Conservation (phyloP, 2,888 invertebrate genomes). For the Venustoraphidia nigricollis region DNA sequence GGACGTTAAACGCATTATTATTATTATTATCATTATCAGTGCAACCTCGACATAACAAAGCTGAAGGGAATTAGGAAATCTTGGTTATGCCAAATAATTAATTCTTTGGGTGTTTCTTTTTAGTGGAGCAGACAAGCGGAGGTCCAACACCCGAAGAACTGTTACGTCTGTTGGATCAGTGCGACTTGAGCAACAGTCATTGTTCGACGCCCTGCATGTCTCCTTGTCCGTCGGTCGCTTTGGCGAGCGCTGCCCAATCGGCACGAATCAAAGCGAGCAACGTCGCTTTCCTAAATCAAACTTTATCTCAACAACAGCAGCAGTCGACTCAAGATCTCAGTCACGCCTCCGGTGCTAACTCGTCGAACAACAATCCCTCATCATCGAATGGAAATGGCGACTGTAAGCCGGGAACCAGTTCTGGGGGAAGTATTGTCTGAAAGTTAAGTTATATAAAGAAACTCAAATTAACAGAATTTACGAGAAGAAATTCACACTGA, state of each 20-base stretch:
- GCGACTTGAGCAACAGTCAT: conserved; percentile 74
- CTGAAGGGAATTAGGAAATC: too few relatives aligned
- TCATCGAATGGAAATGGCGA: too few relatives aligned
- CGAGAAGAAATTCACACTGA: too few relatives aligned
- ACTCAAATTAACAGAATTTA: too few relatives aligned
- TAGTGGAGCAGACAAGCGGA: conserved; percentile 48
- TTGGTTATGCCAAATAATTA: too few relatives aligned
- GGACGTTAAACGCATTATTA: too few relatives aligned
- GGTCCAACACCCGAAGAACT: conserved; percentile 90
- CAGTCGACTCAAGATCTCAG: background rate
- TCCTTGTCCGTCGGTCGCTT: conserved; percentile 44
- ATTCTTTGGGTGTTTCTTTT: conserved; percentile 12
- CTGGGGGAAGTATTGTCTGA: too few relatives aligned
- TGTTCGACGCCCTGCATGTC: conserved; percentile 68
- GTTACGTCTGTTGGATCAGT: conserved; percentile 79
- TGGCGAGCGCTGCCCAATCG: conserved; percentile 32
- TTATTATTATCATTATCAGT: too few relatives aligned
- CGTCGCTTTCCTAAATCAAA: conserved; percentile 44
- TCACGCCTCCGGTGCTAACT: background rate
- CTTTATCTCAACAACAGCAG: conserved; percentile 13
- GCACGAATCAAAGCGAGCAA: conserved; percentile 41
- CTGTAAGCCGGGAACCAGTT: too few relatives aligned
- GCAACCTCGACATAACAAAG: too few relatives aligned
- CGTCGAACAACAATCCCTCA: too few relatives aligned
- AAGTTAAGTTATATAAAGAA: too few relatives aligned